Base-by-base conservation (phyloP, 1,140 invertebrate species). In the Harpegnathos saltator region DNA sequence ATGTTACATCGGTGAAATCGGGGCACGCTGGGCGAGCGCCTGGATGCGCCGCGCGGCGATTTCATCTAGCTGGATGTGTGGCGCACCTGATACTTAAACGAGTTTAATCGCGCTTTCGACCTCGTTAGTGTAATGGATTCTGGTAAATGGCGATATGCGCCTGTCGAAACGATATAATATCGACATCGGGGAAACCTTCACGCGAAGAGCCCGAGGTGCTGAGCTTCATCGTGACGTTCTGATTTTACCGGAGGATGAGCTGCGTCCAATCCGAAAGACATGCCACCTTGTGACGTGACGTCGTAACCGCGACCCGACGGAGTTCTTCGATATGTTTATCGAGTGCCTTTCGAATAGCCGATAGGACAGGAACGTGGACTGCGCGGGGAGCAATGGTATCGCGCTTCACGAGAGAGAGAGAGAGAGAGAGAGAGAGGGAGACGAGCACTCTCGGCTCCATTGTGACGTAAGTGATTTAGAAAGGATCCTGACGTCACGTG, bases 401-500 rank as follows among this genome's bases (percentile, higher is more conserved):
- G 66, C 56, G 54, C 44, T 63, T 85, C 50, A 11, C 19, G 58
- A 69, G n/a, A n/a, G n/a, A n/a, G n/a, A n/a, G n/a, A n/a, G n/a
- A n/a, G n/a, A n/a, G n/a, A n/a, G n/a, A n/a, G n/a, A n/a, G n/a
- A n/a, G n/a, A n/a, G n/a, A n/a, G n/a, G n/a, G n/a, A n/a, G 7
- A 73, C 65, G 38, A 44, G 38, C 38, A 59, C 52, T 59, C 29
- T 71, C 59, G 61, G 73, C 66, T 80, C 58, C 19, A 68, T 78
- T 52, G 17, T 83, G 61, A 87, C 38, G 59, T 58, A 83, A 87
- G 48, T 17, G 24, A 71, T 75, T 82, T 72, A 75, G 71, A 84
- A 87, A 74, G 69, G 58, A 65, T 9, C 56, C 19, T 66, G 69
- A 71, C 44, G 69, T 80, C 61, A 84, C 3, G 33, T 44, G 4